Evolutionary conservation across 2,888 invertebrate species (phyloP).

Genomic region (Harpagoxenus sublaevis): DNA sequence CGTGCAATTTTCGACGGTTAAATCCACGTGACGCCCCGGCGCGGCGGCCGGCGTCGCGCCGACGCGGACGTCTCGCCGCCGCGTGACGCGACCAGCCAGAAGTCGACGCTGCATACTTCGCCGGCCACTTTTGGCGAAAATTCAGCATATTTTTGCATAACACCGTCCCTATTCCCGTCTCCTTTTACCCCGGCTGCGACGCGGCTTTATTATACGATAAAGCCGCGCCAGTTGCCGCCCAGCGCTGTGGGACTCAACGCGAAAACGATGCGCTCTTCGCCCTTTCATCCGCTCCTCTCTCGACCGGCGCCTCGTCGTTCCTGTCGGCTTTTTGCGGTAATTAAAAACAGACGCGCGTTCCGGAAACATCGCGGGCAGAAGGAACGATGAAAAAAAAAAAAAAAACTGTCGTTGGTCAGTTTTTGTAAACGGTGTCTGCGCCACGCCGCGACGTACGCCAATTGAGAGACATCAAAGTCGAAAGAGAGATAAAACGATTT

Average conservation of each 20-base stretch:
- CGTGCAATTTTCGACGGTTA: conserved; percentile 62
- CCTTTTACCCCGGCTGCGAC: conserved; percentile 21
- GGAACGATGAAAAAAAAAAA: neutral
- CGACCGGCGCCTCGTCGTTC: conserved; percentile 24
- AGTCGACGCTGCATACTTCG: conserved; percentile 58
- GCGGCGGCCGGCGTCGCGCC: conserved; percentile 7
- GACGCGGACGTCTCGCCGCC: neutral
- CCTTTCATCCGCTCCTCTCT: conserved; percentile 26
- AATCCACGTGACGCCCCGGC: conserved; percentile 46
- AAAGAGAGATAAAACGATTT: neutral
- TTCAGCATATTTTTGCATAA: conserved; percentile 72
- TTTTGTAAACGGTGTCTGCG: conserved; percentile 15
- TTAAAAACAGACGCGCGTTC: conserved; percentile 44
- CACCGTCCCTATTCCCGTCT: conserved; percentile 41
- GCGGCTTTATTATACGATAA: conserved; percentile 64
- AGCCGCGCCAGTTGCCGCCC: conserved; percentile 50
- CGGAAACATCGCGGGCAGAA: conserved; percentile 1
- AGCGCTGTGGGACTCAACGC: conserved; percentile 33
- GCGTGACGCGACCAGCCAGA: conserved; percentile 38
- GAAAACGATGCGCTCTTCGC: conserved; percentile 50
- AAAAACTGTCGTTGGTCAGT: conserved; percentile 14
- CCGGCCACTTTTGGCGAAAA: conserved; percentile 56
- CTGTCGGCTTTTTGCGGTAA: conserved; percentile 44
- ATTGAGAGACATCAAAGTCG: conserved; percentile 16
- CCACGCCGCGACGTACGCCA: neutral